Evolutionary conservation across 1,140 invertebrate species (phyloP), one percentile per base, ranked within the genome.

Genomic region (Rhynchophorus ferrugineus): DNA sequence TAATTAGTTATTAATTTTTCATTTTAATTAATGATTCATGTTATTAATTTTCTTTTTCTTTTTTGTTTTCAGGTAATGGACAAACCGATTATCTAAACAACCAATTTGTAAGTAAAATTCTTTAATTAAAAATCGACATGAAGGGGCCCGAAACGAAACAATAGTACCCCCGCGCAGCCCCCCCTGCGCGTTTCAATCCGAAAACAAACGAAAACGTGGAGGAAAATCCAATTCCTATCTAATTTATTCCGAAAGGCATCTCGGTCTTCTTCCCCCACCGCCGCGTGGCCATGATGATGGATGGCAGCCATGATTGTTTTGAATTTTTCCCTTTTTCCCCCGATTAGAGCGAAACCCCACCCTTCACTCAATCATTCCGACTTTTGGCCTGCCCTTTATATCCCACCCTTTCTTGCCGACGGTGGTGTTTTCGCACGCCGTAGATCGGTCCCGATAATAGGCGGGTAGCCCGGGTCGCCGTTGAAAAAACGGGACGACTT

Each of bases 301-400:
- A 69, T 68, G 56, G 68, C 68, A 68, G 68, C 68, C 68, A 69
- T 69, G 65, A 69, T 69, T 67, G 65, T 66, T 68, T 65, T 58
- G 66, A 65, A 64, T 62, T 68, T 67, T 65, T 64, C 64, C 60
- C 57, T 57, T 61, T 65, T 59, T 48, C 51, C 54, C 59, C 56
- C 62, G 54, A 43, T 43, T 43, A 45, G 48, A 41, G 45, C 47
- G 11, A 47, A 39, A 47, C 67, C 68, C 67, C 67, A 67, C 67
- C 68, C 68, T 61, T 56, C 61, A 64, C 57, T 69, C 68, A 68
- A 69, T 69, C 67, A 69, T 61, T 65, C 49, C 51, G 34, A 60
- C 49, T 61, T 60, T 55, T 52, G 56, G 49, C 49, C 57, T 58
- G 58, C 62, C 57, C 50, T 56, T 43, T 51, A 50, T 21, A 8